A percentile compares a stretch with the other conserved stretches of the same genome.
Evolutionary conservation across 2,888 invertebrate genomes (phyloP).

Genomic region (Nymphalis c-album): DNA sequence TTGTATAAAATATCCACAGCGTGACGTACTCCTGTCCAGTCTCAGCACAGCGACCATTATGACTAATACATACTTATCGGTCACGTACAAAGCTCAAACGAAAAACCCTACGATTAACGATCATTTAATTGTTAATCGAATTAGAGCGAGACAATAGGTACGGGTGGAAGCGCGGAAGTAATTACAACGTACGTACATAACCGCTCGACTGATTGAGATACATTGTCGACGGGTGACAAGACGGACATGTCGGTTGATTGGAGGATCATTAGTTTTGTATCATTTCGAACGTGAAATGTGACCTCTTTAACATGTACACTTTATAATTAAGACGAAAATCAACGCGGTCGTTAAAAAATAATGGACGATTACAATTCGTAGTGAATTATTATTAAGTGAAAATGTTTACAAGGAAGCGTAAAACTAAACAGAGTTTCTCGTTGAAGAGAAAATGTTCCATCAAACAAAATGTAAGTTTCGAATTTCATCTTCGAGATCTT

Average conservation of each 20-base stretch:
- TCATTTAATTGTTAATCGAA: slow-evolving; percentile 57
- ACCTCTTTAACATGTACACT: background rate
- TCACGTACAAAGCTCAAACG: slow-evolving; percentile 25
- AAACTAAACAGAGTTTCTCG: slow-evolving; percentile 37
- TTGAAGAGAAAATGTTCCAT: slow-evolving; percentile 41
- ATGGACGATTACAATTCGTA: background rate
- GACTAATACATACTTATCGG: slow-evolving; percentile 22
- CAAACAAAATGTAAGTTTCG: slow-evolving; percentile 43
- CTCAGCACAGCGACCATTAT: background rate
- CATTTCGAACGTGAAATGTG: slow-evolving; percentile 9
- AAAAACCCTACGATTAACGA: slow-evolving; percentile 38
- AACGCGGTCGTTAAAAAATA: too few species aligned
- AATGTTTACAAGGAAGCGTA: slow-evolving; percentile 38
- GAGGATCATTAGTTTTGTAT: background rate
- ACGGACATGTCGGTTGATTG: slow-evolving; percentile 15
- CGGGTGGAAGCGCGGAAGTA: slow-evolving; percentile 56
- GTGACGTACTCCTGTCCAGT: background rate
- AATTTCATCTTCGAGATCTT: background rate
- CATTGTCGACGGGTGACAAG: slow-evolving; percentile 40
- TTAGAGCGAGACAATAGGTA: slow-evolving; percentile 60
- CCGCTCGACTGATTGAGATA: slow-evolving; percentile 58
- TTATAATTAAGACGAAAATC: background rate
- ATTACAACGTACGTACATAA: slow-evolving; percentile 50
- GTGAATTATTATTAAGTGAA: slow-evolving; percentile 16
- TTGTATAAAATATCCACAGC: background rate